phyloP scores from a whole-genome alignment of 2,888 invertebrate species.

The Epistrophella euchroma region DNA sequence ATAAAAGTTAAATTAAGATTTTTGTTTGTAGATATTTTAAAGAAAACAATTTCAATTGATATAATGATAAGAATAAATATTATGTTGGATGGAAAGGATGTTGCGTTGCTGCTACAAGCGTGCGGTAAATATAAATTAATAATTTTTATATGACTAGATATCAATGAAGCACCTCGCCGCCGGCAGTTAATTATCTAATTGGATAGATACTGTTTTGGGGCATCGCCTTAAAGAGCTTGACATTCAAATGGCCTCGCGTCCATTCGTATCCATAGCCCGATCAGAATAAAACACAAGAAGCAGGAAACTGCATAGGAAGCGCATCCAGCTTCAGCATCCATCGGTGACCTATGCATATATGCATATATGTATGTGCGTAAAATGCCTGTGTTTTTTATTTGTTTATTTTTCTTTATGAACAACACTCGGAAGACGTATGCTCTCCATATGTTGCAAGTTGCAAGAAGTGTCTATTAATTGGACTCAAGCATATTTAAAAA shows the following conservation, averaged over 20 bases:
- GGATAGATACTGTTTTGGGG: conserved; percentile 15
- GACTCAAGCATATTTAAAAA: conserved; percentile 69
- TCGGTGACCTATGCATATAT: conserved; percentile 15
- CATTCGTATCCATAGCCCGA: not conserved
- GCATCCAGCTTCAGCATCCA: not conserved
- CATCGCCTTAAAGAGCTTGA: conserved; percentile 25
- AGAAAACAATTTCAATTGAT: conserved; percentile 51
- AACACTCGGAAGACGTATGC: conserved; percentile 22
- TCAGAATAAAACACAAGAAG: not conserved
- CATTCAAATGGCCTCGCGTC: not conserved
- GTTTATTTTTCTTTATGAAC: conserved; percentile 12
- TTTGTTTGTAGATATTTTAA: conserved; percentile 55
- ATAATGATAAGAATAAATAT: conserved; percentile 34
- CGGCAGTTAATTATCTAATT: conserved; percentile 42
- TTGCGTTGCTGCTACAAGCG: not conserved
- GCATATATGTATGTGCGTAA: too few species aligned
- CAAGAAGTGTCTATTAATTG: conserved; percentile 66
- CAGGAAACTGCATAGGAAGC: not conserved
- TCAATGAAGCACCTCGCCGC: not conserved
- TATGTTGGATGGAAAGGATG: conserved; percentile 21
- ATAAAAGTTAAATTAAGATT: conserved; percentile 69
- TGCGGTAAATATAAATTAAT: conserved; percentile 47
- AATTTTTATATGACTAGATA: conserved; percentile 3
- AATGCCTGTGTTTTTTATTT: conserved; percentile 2
- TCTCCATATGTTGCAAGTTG: conserved; percentile 31